Base-by-base conservation (phyloP, 2,797 vertebrate species). In the Lacerta bilineata region DNA sequence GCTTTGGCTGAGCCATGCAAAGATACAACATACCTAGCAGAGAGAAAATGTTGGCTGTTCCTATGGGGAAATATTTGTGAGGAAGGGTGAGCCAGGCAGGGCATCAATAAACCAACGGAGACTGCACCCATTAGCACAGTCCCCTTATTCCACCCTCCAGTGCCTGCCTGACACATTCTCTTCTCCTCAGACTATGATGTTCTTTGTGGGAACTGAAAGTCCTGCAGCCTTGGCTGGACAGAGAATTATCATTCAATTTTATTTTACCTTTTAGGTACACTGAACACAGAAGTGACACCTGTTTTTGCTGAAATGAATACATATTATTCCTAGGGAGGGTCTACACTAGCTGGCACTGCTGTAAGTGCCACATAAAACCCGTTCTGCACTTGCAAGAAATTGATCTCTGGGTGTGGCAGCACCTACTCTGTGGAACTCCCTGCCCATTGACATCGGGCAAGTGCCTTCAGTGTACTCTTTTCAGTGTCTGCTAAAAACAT, bases 221-320 rank as follows among this genome's bases (percentile, higher is more conserved):
- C 0, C n/a, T 50, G 23, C 64, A 87, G 80, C 61, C 72, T 80
- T 80, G 77, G 74, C 76, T 71, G 84, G 90, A 71, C 64, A 25
- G 2, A 76, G 7, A 66, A 59, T 6, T 13, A 85, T 61, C 5
- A 5, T 9, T 77, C 18, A 33, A 83, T 89, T 86, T 68, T 80
- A 74, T 75, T 80, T 82, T 88, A 29, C 9, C 3, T 90, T 78
- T 20, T 81, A 33, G 79, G 61, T 39, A 46, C 76, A 87, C 43
- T 55, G 89, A 69, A 46, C 78, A 43, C 46, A 72, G 18, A 59
- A 90, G 69, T 1, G 9, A 50, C 15, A 55, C 0, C 8, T 74
- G 46, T 64, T 39, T 8, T 1, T 86, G 81, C 5, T 29, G 27
- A 27, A 66, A n/a, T 0, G 0, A 79, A 36, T 23, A 46, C 0